These are phyloP conservation scores for Litocranius walleri DNA, from an alignment of 2,113 vertebrate genomes.

Conservation along the genomic window DNA sequence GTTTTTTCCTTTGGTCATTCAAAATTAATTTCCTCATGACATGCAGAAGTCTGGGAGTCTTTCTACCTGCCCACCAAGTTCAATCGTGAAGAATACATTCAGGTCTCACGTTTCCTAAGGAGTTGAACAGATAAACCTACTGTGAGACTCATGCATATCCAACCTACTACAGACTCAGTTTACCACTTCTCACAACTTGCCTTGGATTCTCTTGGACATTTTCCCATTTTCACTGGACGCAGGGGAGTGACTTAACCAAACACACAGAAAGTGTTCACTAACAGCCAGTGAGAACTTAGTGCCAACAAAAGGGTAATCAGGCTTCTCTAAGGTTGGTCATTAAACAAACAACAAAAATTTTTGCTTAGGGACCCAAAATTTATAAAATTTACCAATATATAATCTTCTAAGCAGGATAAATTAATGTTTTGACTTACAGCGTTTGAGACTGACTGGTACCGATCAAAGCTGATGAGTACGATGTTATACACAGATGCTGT, in stretches of 20 bases:
- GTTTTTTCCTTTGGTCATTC: neutral
- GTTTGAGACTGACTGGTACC: conserved; percentile 90
- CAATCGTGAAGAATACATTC: neutral
- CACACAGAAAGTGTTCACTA: neutral
- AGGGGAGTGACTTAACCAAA: neutral
- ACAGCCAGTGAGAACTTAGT: neutral
- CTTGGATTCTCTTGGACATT: neutral
- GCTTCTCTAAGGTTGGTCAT: neutral
- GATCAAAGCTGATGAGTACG: conserved; percentile 93
- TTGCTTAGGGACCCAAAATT: neutral
- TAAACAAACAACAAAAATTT: neutral
- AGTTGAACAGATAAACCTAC: neutral
- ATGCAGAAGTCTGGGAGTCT: neutral
- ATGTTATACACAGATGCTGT: conserved; percentile 91
- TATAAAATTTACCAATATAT: neutral
- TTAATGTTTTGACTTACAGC: conserved; percentile 85
- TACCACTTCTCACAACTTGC: neutral
- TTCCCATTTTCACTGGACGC: neutral
- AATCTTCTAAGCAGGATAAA: neutral
- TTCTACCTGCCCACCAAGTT: neutral
- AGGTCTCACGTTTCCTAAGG: neutral
- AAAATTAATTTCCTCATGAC: neutral
- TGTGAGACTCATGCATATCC: neutral
- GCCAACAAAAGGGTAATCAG: neutral
- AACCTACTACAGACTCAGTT: neutral